Evolutionary conservation across 2,888 invertebrate genomes (phyloP).

Genomic region (Sinopyrophorus schimmeli): DNA sequence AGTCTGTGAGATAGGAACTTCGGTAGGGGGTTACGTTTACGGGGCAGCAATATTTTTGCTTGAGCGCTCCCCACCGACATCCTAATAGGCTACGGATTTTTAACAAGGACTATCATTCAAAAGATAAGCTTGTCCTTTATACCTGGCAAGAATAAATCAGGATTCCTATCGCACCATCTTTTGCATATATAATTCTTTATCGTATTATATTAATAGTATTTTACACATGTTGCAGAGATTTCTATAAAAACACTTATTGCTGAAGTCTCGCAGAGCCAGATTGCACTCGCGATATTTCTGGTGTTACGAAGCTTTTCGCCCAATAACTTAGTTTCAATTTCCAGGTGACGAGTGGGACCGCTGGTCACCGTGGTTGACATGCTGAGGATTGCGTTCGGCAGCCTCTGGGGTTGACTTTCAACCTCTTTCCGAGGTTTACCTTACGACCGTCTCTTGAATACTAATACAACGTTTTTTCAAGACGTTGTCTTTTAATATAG

Average conservation of each 20-base stretch:
- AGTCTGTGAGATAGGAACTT: conserved; percentile 30
- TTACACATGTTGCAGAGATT: not conserved
- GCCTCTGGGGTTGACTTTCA: conserved; percentile 48
- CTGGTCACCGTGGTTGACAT: conserved; percentile 45
- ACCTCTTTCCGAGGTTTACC: conserved; percentile 50
- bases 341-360: conserved; percentile 36
- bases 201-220: conserved; percentile 27
- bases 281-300: not conserved
- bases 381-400: conserved; percentile 46
- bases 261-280: not conserved
- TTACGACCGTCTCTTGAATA: conserved; percentile 45
- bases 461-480: conserved; percentile 49
- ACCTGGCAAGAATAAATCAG: conserved; percentile 50
- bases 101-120: conserved; percentile 52
- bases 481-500: conserved; percentile 47
- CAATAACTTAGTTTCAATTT: conserved; percentile 41
- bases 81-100: conserved; percentile 50
- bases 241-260: not conserved
- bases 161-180: conserved; percentile 37
- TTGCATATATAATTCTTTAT: conserved; percentile 32
- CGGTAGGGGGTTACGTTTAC: conserved; percentile 29
- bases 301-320: conserved; percentile 17
- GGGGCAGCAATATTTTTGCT: conserved; percentile 35
- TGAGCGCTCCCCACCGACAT: conserved; percentile 39
- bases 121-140: conserved; percentile 50